Evolutionary conservation across 2,113 vertebrate genomes (phyloP), one percentile per base, ranked within the genome.

Genomic region (Dasyprocta punctata): DNA sequence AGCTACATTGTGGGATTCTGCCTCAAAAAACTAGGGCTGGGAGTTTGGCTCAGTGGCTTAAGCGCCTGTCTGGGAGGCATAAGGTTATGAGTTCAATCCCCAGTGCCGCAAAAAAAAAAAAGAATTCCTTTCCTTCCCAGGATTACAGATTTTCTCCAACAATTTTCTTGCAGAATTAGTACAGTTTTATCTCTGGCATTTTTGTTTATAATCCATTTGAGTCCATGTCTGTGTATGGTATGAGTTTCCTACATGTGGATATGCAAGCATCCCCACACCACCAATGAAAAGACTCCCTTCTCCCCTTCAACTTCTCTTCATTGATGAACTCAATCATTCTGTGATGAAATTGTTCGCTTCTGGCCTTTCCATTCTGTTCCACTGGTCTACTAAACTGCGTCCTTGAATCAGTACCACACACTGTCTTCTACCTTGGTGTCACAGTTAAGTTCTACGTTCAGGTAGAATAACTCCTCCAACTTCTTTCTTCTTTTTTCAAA

Each of bases 401-500:
- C 36, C 54, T 19, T n/a, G 10, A 12, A 69, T 60, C 7, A 60
- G 26, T 28, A 60, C 13, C 17, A 65, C 73, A 44, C 44, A n/a
- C 44, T 44, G 30, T 41, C 69, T 92, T 60, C 54, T 8, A n/a
- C 41, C 19, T 19, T 52, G 36, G 5, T 20, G 9, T 44, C 44
- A 61, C 16, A 56, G 12, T 49, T 52, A 47, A 85, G 12, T 78
- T 92, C 78, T 80, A 61, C 73, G 92, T 44, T 65, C 47, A 58
- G 47, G 24, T n/a, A 80, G 6, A 69, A n/a, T 36, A 73, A 75
- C n/a, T 54, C 38, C 26, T 93, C 26, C 38, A 44, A 52, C 1
- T 92, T 63, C 16, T 26, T 52, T 78, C n/a, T n/a, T n/a, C n/a
- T 56, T 86, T 86, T 82, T 73, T 71, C n/a, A 71, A 38, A 36